These are phyloP conservation scores for Drosophila pseudotakahashii DNA, from an alignment of 2,888 invertebrate genomes.

Conservation along the genomic window DNA sequence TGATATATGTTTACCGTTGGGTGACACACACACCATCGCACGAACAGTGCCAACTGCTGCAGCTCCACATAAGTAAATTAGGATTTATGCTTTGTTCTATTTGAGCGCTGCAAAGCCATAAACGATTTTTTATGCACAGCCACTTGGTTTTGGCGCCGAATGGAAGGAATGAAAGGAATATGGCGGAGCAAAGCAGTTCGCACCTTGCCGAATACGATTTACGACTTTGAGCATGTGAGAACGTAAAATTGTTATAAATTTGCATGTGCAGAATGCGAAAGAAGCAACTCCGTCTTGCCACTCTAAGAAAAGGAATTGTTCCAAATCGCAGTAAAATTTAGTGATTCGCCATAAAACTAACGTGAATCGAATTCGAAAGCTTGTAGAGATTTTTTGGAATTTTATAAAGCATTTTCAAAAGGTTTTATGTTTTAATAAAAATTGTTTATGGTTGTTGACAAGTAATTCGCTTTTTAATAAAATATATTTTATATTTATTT, in stretches of 20 bases:
- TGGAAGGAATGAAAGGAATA: too few species aligned
- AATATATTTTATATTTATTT: too few species aligned
- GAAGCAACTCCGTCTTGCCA: slow-evolving; percentile 14
- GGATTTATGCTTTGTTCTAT: slow-evolving; percentile 79
- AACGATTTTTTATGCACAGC: slow-evolving; percentile 76
- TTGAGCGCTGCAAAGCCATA: slow-evolving; percentile 77
- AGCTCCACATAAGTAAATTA: slow-evolving; percentile 74
- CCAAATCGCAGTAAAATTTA: slow-evolving; percentile 26
- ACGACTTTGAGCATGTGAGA: slow-evolving; percentile 74
- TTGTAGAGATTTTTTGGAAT: neutral
- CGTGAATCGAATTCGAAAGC: slow-evolving; percentile 14
- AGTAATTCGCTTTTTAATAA: neutral
- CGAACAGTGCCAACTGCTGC: slow-evolving; percentile 37
- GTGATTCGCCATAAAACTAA: slow-evolving; percentile 37
- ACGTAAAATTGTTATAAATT: slow-evolving; percentile 78
- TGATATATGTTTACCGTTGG: slow-evolving; percentile 70
- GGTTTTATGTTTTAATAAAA: slow-evolving; percentile 1
- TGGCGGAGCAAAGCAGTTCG: slow-evolving; percentile 65
- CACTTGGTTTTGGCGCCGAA: slow-evolving; percentile 52
- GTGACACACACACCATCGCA: slow-evolving; percentile 43
- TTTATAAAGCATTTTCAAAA: neutral
- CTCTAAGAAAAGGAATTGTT: slow-evolving; percentile 21
- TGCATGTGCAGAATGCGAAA: slow-evolving; percentile 62
- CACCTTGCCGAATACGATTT: slow-evolving; percentile 73
- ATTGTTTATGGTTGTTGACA: neutral